These are phyloP conservation scores for Maconellicoccus hirsutus DNA, from an alignment of 1,140 invertebrate species.

Conservation along the genomic window DNA sequence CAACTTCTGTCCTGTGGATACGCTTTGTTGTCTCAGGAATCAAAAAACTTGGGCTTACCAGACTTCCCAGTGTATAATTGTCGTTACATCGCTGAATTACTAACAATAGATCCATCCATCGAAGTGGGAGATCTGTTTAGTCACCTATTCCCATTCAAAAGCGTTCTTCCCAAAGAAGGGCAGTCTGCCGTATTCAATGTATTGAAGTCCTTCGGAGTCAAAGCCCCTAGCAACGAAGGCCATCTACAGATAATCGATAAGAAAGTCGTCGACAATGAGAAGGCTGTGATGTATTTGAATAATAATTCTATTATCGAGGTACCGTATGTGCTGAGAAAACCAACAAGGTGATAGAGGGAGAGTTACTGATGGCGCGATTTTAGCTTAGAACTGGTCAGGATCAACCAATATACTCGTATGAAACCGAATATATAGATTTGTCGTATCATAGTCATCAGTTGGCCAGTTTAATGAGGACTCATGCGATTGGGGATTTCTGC, in stretches of 20 bases:
- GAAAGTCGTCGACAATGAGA: background rate
- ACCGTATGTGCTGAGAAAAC: background rate
- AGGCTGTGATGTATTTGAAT: background rate
- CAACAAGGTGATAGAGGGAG: too few relatives aligned
- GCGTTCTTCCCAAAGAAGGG: slow-evolving; percentile 11
- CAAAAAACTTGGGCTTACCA: slow-evolving; percentile 55
- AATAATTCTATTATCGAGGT: background rate
- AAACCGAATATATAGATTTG: background rate
- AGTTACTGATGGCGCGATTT: too few relatives aligned
- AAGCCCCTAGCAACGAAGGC: background rate
- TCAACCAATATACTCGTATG: too few relatives aligned
- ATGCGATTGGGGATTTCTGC: slow-evolving; percentile 71
- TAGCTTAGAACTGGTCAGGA: too few relatives aligned
- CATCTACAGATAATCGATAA: background rate
- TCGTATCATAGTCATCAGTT: slow-evolving; percentile 70
- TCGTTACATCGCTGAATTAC: slow-evolving; percentile 47
- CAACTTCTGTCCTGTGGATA: slow-evolving; percentile 61
- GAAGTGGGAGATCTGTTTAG: slow-evolving; percentile 13
- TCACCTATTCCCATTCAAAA: slow-evolving; percentile 22
- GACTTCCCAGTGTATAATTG: slow-evolving; percentile 87
- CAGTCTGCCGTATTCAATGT: background rate
- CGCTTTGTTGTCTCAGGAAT: slow-evolving; percentile 60
- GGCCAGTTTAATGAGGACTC: slow-evolving; percentile 61
- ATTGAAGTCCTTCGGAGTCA: slow-evolving; percentile 12
- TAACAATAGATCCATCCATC: slow-evolving; percentile 43